Percentiles rank a stretch among this genome's conserved stretches.
Conservation (phyloP, 2,113 vertebrate genomes). For the Erpornis zantholeuca region DNA sequence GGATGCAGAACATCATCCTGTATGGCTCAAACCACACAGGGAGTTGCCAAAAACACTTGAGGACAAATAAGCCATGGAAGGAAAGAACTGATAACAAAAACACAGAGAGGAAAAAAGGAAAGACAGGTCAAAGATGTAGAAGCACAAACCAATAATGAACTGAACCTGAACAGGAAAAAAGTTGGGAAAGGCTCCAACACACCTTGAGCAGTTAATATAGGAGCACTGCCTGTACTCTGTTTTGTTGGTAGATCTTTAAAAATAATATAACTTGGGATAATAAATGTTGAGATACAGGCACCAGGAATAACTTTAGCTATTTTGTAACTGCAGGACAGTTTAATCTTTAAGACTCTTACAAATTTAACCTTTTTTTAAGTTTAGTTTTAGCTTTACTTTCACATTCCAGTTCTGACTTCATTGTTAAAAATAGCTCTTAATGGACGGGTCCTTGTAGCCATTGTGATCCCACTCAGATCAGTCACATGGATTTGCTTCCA, state of each 20-base stretch:
- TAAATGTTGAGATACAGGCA: rapidly evolving
- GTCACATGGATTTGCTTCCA: background rate
- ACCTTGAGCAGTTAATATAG: no score
- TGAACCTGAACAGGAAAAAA: background rate
- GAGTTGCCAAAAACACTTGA: background rate
- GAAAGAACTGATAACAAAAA: background rate
- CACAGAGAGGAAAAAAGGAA: background rate
- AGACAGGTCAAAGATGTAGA: background rate
- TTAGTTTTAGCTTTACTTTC: background rate
- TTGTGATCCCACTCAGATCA: background rate
- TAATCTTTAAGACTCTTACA: background rate
- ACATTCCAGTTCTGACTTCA: background rate
- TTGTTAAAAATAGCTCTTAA: conserved; percentile 12
- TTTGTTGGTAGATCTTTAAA: background rate
- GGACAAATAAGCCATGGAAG: background rate
- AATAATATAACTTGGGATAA: background rate
- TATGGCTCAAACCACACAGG: rapidly evolving
- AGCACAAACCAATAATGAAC: background rate
- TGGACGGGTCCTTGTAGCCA: background rate
- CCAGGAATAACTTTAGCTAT: background rate
- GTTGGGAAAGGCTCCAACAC: background rate
- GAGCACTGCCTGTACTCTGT: rapidly evolving
- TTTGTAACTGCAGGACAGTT: background rate
- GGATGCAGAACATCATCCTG: background rate
- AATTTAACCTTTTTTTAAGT: background rate